Evolutionary conservation across 2,888 invertebrate species (phyloP), one percentile per base, ranked within the genome.

Genomic region (Lapara coniferarum): DNA sequence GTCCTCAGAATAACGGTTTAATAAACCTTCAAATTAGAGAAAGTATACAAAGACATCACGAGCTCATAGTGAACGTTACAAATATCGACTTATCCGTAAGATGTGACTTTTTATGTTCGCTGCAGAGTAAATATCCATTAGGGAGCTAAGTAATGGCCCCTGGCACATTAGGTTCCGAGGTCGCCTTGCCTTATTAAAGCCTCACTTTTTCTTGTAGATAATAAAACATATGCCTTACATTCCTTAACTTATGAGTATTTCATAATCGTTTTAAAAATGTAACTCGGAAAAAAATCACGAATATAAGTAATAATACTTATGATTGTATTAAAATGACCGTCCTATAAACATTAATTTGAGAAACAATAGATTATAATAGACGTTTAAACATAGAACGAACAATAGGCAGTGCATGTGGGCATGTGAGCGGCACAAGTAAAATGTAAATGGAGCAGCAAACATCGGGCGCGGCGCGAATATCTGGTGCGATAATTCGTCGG

Each of bases 61-160:
- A 63, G 55, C 71, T 59, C 68, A 69, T 56, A 72, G 72, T 71
- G 63, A 73, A 71, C 68, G 71, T 72, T 69, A 67, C 71, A 73
- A 53, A 77, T 84, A 85, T 87, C 80, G 84, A 83, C 80, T 84
- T 81, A 81, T 81, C 82, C 78, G 74, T 79, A 78, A 85, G 82
- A 86, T 86, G 87, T 85, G 84, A 85, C 81, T 85, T 89, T 89
- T 89, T 88, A 89, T 88, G 87, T 87, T 81, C 80, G 77, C 81
- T 81, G 78, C 75, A 81, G 85, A 85, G 87, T 89, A 88, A 88
- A 90, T 90, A 87, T 89, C 89, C 89, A 90, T 91, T 90, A 90
- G 84, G 80, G 77, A 80, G 78, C 80, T 81, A 83, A 87, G 88
- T 89, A 89, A 89, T 87, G 88, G 85, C 80, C 75, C 74, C 76